These are phyloP conservation scores for Leuciscus waleckii DNA, from an alignment of 2,797 vertebrate species.

Conservation along the genomic window DNA sequence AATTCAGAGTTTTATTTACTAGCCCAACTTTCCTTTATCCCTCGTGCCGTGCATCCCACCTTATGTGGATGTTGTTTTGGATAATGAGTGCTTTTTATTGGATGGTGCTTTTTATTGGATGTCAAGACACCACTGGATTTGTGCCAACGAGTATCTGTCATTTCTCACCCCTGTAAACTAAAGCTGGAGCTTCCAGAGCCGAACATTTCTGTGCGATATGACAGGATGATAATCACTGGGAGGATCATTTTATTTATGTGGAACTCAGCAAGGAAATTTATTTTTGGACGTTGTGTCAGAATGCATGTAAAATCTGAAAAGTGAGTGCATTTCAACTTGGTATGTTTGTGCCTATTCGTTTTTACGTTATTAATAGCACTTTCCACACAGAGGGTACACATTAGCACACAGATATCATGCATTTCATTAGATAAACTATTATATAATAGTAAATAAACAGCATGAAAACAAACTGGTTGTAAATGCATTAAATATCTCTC, in stretches of 20 bases:
- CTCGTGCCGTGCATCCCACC: background rate
- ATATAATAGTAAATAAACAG: background rate
- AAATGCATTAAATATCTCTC: background rate
- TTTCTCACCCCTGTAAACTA: constrained; percentile 8
- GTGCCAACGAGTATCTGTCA: background rate
- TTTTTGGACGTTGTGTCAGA: background rate
- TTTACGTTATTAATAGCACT: background rate
- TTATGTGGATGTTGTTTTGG: constrained; percentile 13
- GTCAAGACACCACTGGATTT: constrained; percentile 8
- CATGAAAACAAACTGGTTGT: background rate
- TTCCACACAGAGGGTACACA: background rate
- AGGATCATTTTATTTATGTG: constrained; percentile 4
- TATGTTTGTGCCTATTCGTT: background rate
- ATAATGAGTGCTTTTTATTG: constrained; percentile 27
- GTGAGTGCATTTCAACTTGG: background rate
- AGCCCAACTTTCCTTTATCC: background rate
- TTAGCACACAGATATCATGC: background rate
- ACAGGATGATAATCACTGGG: constrained; percentile 4
- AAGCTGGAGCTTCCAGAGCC: background rate
- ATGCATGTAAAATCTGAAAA: background rate
- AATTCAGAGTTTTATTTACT: background rate
- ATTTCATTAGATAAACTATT: background rate
- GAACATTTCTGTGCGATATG: background rate
- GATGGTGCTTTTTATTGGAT: constrained; percentile 14
- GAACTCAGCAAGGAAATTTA: background rate